A percentile compares a stretch with the other conserved stretches of the same genome.
phyloP scores from a whole-genome alignment of 2,797 vertebrate species.

The Sciurus vulgaris region DNA sequence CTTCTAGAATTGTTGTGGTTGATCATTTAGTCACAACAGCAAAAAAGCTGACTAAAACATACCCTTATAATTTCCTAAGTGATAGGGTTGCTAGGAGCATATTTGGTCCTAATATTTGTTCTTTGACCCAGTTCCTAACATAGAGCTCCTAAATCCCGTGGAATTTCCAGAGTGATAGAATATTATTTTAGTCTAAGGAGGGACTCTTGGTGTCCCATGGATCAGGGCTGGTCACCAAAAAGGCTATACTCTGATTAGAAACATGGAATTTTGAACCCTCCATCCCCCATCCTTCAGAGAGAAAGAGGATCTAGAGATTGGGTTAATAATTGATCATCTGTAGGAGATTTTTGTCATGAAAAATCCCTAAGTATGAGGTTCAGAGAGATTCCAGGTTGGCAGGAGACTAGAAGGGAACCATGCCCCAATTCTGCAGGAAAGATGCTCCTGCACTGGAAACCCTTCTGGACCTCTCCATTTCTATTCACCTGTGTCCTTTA shows the following conservation, averaged over 20 bases:
- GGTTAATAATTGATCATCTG: background rate
- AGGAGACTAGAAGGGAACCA: background rate
- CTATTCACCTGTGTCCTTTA: background rate
- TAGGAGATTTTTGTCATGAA: background rate
- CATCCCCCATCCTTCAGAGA: background rate
- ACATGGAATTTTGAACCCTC: background rate
- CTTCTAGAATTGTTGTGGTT: no score
- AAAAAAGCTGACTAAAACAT: no score
- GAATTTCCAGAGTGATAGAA: background rate
- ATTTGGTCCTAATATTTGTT: background rate
- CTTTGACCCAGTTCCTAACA: background rate
- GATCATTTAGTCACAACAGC: no score
- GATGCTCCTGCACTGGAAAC: background rate
- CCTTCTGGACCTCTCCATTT: no score
- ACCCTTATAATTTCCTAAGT: background rate
- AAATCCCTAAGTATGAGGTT: background rate
- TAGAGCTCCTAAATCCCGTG: background rate
- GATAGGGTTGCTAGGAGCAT: background rate
- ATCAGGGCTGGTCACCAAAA: background rate
- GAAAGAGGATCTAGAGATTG: background rate
- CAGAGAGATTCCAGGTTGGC: background rate
- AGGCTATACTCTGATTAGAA: background rate
- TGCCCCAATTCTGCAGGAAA: background rate
- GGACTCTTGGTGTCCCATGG: background rate
- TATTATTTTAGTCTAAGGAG: background rate